Conservation (phyloP, 2,797 vertebrate species). For the Emys orbicularis region DNA sequence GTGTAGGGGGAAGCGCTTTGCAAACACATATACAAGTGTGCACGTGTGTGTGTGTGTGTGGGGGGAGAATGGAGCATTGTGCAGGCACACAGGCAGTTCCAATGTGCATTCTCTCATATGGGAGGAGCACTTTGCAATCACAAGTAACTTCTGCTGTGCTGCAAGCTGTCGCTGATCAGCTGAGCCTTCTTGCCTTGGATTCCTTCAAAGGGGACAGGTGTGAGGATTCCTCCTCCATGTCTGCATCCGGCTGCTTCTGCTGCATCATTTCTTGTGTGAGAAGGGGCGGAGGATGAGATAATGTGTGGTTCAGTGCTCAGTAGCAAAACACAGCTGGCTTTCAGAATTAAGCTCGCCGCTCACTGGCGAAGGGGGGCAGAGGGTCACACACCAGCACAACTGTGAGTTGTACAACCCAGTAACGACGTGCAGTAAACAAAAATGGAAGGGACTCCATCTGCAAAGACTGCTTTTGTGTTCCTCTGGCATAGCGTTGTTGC, state of each 20-base stretch:
- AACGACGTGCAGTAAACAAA: not conserved
- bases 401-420: not conserved
- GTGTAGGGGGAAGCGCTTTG: not conserved
- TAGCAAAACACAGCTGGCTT: not conserved
- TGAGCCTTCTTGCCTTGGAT: not conserved
- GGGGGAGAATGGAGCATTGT: not conserved
- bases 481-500: not conserved
- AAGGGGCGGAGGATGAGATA: not conserved
- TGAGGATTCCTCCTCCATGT: not conserved
- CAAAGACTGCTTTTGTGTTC: not conserved
- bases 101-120: not conserved
- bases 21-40: no score
- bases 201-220: not conserved
- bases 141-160: not conserved
- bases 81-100: not conserved
- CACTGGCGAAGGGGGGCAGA: not conserved
- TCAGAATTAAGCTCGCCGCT: not conserved
- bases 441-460: not conserved
- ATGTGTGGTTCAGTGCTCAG: not conserved
- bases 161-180: not conserved
- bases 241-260: not conserved
- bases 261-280: not conserved
- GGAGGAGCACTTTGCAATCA: not conserved
- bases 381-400: not conserved
- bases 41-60: fast-evolving